These are phyloP conservation scores for Epirrhoe alternata DNA, from an alignment of 2,888 invertebrate genomes.

Conservation along the genomic window DNA sequence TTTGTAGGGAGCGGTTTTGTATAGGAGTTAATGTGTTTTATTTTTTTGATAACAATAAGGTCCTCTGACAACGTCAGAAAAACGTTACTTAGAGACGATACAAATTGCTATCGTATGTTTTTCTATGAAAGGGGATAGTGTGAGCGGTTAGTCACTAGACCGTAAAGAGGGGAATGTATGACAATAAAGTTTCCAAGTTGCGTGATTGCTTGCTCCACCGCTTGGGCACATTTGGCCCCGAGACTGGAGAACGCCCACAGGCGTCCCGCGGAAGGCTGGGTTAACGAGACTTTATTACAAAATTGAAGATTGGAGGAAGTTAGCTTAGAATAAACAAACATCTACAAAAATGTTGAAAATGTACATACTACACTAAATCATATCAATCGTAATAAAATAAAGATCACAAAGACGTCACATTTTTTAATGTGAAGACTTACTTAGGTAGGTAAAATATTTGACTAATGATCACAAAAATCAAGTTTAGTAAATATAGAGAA, in stretches of 20 bases:
- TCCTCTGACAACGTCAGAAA: slow-evolving; percentile 27
- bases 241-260: slow-evolving; percentile 30
- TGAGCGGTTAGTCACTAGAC: slow-evolving; percentile 52
- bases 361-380: too few relatives aligned
- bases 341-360: not conserved
- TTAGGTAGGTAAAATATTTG: too few relatives aligned
- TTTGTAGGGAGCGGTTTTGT: slow-evolving; percentile 5
- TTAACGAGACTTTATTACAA: slow-evolving; percentile 34
- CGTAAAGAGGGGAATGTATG: slow-evolving; percentile 57
- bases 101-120: slow-evolving; percentile 44
- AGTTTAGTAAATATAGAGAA: too few relatives aligned
- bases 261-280: slow-evolving; percentile 31
- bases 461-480: too few relatives aligned
- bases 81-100: slow-evolving; percentile 35
- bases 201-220: slow-evolving; percentile 50
- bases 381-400: too few relatives aligned
- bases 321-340: not conserved
- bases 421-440: too few relatives aligned
- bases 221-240: slow-evolving; percentile 27
- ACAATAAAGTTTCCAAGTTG: slow-evolving; percentile 52
- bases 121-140: slow-evolving; percentile 55
- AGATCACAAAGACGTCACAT: too few relatives aligned
- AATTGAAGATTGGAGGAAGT: slow-evolving; percentile 11
- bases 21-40: not conserved
- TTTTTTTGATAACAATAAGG: not conserved